Base-by-base conservation (phyloP, 2,888 invertebrate genomes). In the Amphimallon solstitiale region DNA sequence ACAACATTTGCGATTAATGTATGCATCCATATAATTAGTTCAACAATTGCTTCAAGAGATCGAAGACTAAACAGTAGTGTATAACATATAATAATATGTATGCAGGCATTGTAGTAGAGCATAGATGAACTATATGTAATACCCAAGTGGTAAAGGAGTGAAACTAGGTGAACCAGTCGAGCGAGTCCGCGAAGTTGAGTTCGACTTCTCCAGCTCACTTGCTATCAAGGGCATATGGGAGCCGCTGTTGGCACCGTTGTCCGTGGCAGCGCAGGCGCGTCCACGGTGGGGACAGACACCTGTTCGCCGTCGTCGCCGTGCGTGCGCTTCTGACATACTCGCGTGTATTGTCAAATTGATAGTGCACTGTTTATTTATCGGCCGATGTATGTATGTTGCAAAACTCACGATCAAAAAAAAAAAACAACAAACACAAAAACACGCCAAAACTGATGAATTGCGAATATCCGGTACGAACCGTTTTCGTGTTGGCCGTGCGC, bases 201-300 rank as follows among this genome's bases (percentile, higher is more conserved):
- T 40, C 21, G 56, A 56, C 23, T 56, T 40, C 56, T 56, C 56
- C 56, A 40, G 56, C 54, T 66, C 56, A 49, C 37, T 65, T 75
- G 75, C 72, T 77, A 78, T 78, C 78, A 79, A 79, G 79, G 79
- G 77, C 79, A 74, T 71, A 70, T 71, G 70, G 71, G 72, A 70
- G 65, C 70, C 70, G 65, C 73, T 60, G 51, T 49, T 62, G 67
- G 45, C 45, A 49, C 60, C 52, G 59, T 23, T 49, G 63, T 63
- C 52, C 34, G 65, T 40, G 68, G 68, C 49, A 65, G 70, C 70
- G 71, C 70, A 68, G 52, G 71, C 71, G 69, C 68, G 67, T 61
- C 65, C 63, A 60, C 74, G 74, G 74, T 68, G 72, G 72, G 74
- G 74, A 72, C 74, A 70, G 74, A 74, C 75, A 75, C 75, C 75